Percentiles rank a stretch among this genome's conserved stretches.
phyloP scores from a whole-genome alignment of 2,888 invertebrate genomes.

The Craniophora ligustri region DNA sequence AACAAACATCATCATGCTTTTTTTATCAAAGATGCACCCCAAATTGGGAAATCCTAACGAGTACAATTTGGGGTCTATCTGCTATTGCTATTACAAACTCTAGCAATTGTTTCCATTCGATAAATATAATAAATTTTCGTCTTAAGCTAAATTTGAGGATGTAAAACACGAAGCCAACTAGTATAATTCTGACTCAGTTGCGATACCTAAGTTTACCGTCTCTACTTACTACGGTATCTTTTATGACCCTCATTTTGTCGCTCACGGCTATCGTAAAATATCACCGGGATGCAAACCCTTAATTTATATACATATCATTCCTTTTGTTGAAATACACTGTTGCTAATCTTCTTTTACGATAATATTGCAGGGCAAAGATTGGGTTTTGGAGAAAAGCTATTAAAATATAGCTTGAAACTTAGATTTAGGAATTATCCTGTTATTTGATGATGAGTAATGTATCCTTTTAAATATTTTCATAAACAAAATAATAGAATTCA shows the following conservation, averaged over 20 bases:
- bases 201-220: conserved; percentile 38
- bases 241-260: conserved; percentile 82
- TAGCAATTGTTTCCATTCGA: too few species aligned
- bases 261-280: conserved; percentile 84
- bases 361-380: conserved; percentile 62
- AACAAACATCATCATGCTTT: conserved; percentile 44
- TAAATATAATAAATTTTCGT: too few species aligned
- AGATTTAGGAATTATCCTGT: conserved; percentile 23
- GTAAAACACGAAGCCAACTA: conserved; percentile 13
- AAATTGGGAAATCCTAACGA: too few species aligned
- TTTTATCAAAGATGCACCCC: too few species aligned
- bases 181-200: conserved; percentile 6
- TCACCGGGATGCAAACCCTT: conserved; percentile 83
- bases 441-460: conserved; percentile 3
- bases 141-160: too few species aligned
- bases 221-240: conserved; percentile 74
- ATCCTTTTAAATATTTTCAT: conserved; percentile 17
- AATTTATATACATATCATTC: conserved; percentile 85
- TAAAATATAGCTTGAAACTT: conserved; percentile 19
- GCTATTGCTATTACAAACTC: too few species aligned
- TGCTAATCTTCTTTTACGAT: conserved; percentile 75
- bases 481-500: conserved; percentile 56
- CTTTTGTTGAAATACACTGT: conserved; percentile 80
- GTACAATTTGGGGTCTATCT: too few species aligned
- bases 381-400: conserved; percentile 53